Conservation (phyloP, 2,888 invertebrate species). For the Neria commutata region DNA sequence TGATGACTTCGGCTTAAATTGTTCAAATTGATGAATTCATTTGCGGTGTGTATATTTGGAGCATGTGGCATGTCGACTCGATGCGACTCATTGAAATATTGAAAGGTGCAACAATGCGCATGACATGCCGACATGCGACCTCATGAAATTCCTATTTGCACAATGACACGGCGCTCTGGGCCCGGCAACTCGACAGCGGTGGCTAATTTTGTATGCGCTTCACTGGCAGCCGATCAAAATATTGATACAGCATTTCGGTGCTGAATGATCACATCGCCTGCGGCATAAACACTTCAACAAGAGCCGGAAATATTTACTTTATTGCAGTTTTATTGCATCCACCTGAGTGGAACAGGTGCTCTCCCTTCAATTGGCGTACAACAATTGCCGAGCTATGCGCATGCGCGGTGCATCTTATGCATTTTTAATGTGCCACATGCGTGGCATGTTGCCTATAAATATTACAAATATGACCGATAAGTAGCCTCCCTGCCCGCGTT, state of each 20-base stretch:
- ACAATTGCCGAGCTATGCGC: slow-evolving; percentile 1
- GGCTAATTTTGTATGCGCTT: slow-evolving; percentile 48
- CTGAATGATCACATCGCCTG: no score
- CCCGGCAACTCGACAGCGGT: no score
- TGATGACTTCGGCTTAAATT: no score
- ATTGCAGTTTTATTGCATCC: background rate
- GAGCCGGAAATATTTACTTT: slow-evolving; percentile 4
- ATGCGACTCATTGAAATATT: no score
- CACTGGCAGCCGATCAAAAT: slow-evolving; percentile 45
- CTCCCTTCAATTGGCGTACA: background rate
- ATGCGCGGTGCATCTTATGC: background rate
- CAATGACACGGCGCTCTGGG: background rate
- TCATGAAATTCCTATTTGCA: background rate
- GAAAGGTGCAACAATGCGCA: slow-evolving; percentile 2
- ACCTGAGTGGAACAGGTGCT: background rate
- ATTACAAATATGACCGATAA: no score
- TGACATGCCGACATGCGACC: background rate
- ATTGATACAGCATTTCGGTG: slow-evolving; percentile 39
- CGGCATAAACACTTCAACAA: no score
- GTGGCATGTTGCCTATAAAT: no score
- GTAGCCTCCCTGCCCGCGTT: no score
- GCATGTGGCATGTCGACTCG: no score
- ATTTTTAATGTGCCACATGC: background rate
- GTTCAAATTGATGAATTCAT: background rate
- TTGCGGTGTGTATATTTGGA: background rate